phyloP scores from a whole-genome alignment of 2,888 invertebrate species.

The Microctonus brassicae region DNA sequence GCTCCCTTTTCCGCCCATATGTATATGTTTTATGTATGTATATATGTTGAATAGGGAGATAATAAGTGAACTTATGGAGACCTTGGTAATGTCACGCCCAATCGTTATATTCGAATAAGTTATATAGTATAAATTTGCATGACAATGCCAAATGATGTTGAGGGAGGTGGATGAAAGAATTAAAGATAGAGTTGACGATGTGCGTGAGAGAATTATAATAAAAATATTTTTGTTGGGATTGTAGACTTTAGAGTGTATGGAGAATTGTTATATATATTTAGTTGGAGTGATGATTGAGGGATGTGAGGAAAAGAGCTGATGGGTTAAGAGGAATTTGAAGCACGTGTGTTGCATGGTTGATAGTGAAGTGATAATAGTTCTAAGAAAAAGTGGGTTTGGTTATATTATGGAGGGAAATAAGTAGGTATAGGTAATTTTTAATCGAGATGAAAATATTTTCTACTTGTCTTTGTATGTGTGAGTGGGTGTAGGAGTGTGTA shows the following conservation, averaged over 20 bases:
- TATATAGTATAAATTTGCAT: conserved; percentile 52
- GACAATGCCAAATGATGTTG: conserved; percentile 56
- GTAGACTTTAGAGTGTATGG: no score
- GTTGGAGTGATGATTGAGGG: no score
- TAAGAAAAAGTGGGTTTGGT: conserved; percentile 23
- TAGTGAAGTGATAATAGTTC: conserved; percentile 19
- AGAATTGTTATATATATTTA: no score
- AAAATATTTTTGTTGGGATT: background rate
- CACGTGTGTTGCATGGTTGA: conserved; percentile 37
- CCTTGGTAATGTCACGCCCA: conserved; percentile 32
- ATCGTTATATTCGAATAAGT: conserved; percentile 33
- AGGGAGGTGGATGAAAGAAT: no score
- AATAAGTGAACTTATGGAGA: conserved; percentile 22
- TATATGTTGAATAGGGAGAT: conserved; percentile 9
- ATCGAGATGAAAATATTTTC: background rate
- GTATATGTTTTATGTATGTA: background rate
- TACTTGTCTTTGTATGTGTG: background rate
- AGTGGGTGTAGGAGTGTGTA: background rate
- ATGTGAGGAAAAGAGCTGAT: no score
- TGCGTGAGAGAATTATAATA: conserved; percentile 21
- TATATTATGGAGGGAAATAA: background rate
- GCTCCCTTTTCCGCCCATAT: conserved; percentile 13
- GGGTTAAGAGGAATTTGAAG: background rate
- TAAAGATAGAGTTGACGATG: no score
- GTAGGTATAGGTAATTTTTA: background rate